phyloP scores from a whole-genome alignment of 2,113 vertebrate species.

The Synchiropus splendidus region DNA sequence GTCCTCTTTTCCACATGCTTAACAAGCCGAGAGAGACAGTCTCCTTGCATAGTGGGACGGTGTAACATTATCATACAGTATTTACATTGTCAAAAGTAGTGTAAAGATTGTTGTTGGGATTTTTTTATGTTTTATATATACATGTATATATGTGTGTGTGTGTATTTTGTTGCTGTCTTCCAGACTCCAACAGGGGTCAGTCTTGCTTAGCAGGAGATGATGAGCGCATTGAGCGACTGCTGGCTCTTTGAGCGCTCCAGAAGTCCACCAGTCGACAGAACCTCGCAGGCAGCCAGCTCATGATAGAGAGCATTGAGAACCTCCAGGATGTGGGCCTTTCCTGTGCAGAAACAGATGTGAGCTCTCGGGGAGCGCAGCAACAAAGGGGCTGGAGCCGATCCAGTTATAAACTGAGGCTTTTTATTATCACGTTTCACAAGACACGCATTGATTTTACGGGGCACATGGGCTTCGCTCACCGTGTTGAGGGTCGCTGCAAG shows the following conservation, averaged over 20 bases:
- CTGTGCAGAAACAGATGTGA: conserved; percentile 39
- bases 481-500: conserved; percentile 70
- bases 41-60: too few relatives aligned
- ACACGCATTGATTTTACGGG: conserved; percentile 21
- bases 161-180: background rate
- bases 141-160: too few relatives aligned
- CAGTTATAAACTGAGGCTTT: conserved; percentile 10
- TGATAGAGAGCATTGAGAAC: conserved; percentile 77
- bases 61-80: too few relatives aligned
- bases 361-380: conserved; percentile 6
- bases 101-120: too few relatives aligned
- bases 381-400: background rate
- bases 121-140: too few relatives aligned
- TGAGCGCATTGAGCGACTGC: conserved; percentile 45
- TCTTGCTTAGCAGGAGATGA: conserved; percentile 58
- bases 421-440: conserved; percentile 18
- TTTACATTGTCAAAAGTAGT: too few relatives aligned
- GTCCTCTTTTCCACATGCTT: too few relatives aligned
- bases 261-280: conserved; percentile 59
- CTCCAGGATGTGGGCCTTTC: conserved; percentile 72
- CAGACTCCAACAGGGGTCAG: conserved; percentile 37
- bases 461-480: conserved; percentile 54
- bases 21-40: too few relatives aligned
- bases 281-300: conserved; percentile 76
- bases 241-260: conserved; percentile 49